Evolutionary conservation across 1,140 invertebrate species (phyloP), one percentile per base, ranked within the genome.

Genomic region (Calycopis cecrops): DNA sequence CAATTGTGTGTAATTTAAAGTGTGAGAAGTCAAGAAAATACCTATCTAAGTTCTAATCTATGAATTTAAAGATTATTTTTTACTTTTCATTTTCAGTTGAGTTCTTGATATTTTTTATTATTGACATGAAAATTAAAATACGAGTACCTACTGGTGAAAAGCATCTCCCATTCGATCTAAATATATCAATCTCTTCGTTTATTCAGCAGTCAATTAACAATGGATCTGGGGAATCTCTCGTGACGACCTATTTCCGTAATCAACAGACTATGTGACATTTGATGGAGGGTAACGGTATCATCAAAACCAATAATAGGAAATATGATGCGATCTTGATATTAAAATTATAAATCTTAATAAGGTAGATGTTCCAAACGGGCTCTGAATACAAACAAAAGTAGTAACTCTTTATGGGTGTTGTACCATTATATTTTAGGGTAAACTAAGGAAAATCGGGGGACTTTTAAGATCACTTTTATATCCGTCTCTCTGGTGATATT

Each of bases 171-270:
- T 37, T 37, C 9, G 4, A 9, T 12, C 12, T 40, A 16, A 14
- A 17, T 14, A 16, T 9, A 16, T 16, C 16, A 16, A 42, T 42
- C 16, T 16, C 35, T 8, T 42, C 14, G 3, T 1, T 42, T 42
- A 9, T 16, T 8, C 4, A 42, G 4, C 3, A 12, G 16, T 9
- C 16, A 4, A 14, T 16, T 16, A 10, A 37, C n/a, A 37, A 42
- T 16, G 6, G 40, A 44, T 9, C 40, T 44, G 40, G 40, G n/a
- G 4, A 1, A 28, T 28, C 21, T 28, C 40, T 44, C 16, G 40
- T 44, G 9, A 9, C 40, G 40, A 44, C 40, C 40, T 44, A 44
- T 44, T 44, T 40, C 17, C 14, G 17, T 44, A 16, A 44, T 44
- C 40, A 10, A 28, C n/a, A 2, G n/a, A 1, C 16, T 16, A 37